phyloP scores from a whole-genome alignment of 2,797 vertebrate genomes.

The Corythornis leucogaster region DNA sequence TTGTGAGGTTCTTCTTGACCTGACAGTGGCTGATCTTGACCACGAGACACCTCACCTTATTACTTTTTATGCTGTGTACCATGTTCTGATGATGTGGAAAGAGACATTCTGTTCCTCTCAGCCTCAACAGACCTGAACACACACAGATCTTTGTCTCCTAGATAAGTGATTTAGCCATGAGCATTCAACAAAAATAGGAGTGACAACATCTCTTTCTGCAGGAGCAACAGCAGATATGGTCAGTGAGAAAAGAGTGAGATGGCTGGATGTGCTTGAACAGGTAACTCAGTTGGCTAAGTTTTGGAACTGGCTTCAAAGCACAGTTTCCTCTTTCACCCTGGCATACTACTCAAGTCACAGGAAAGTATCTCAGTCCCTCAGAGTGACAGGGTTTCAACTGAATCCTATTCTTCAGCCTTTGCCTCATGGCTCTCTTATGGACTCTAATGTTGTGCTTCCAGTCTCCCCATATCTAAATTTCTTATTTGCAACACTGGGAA shows the following conservation, averaged over 20 bases:
- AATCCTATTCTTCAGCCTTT: not conserved
- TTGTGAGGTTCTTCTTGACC: not conserved
- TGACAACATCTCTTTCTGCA: not conserved
- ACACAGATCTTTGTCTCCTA: not conserved
- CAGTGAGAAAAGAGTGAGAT: not conserved
- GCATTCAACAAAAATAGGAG: not conserved
- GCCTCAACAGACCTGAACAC: not conserved
- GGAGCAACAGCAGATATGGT: not conserved
- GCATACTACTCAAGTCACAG: accelerated
- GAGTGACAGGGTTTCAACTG: not conserved
- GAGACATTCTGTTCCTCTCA: not conserved
- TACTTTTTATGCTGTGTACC: not conserved
- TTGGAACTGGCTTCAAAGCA: not conserved
- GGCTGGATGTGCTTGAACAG: not conserved
- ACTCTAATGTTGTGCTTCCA: not conserved
- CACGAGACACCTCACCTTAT: not conserved
- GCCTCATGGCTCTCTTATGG: not conserved
- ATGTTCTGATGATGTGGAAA: not conserved
- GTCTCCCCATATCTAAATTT: not conserved
- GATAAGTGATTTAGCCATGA: not conserved
- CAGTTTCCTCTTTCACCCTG: not conserved
- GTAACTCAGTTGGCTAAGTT: not conserved
- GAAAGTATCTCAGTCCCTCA: not conserved
- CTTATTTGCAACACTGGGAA: not conserved
- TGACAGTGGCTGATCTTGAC: not conserved